A percentile compares a stretch with the other conserved stretches of the same genome.
phyloP scores from a whole-genome alignment of 2,113 vertebrate species.

The Ammodytes marinus region DNA sequence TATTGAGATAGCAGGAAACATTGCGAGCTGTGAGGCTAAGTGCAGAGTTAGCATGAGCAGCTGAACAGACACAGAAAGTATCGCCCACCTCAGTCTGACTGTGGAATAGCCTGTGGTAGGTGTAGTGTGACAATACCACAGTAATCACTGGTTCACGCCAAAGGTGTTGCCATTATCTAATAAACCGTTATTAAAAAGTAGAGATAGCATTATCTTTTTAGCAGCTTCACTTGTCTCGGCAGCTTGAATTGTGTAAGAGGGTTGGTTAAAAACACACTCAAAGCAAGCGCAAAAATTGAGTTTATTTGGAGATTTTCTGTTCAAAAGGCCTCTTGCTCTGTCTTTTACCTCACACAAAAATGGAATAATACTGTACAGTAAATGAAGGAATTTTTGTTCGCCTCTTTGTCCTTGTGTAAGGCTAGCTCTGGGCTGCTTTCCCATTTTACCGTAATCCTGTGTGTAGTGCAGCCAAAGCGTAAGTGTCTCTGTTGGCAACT shows the following conservation, averaged over 20 bases:
- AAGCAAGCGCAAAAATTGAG: not conserved
- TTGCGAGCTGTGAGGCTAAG: not conserved
- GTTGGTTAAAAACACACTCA: not conserved
- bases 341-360: conserved; percentile 18
- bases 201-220: not conserved
- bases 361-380: conserved; percentile 9
- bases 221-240: not conserved
- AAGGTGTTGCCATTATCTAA: conserved; percentile 20
- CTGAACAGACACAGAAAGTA: not conserved
- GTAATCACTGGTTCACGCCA: conserved; percentile 14
- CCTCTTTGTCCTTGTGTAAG: not conserved
- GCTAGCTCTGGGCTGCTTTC: conserved; percentile 40
- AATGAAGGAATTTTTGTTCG: conserved; percentile 13
- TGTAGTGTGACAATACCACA: conserved; percentile 9
- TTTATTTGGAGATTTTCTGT: not conserved
- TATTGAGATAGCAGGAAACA: not conserved
- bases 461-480: conserved; percentile 46
- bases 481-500: conserved; percentile 56
- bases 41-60: not conserved
- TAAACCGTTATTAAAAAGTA: not conserved
- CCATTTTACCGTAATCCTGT: conserved; percentile 46
- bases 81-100: conserved; percentile 34
- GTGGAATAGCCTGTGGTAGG: conserved; percentile 4
- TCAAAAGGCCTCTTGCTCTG: not conserved
- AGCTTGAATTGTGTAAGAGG: conserved; percentile 2